phyloP scores from a whole-genome alignment of 1,140 invertebrate species.

The Penaeus indicus region DNA sequence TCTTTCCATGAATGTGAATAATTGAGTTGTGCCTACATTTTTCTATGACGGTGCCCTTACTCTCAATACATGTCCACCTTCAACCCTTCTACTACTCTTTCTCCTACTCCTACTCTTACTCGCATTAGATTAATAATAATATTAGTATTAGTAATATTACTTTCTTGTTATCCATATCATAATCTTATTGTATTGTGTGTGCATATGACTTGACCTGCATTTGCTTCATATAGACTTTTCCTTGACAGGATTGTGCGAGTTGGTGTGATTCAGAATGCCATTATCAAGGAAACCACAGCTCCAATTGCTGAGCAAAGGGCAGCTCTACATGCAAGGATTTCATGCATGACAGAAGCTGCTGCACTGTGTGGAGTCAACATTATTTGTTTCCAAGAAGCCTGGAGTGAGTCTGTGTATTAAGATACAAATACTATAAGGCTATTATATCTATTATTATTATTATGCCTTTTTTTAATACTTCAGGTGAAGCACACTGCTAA shows the following conservation, averaged over 20 bases:
- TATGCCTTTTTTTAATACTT: background rate
- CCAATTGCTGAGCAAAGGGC: slow-evolving; percentile 84
- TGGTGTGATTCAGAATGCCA: slow-evolving; percentile 90
- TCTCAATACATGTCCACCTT: too few relatives aligned
- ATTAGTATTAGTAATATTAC: background rate
- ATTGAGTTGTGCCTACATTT: too few relatives aligned
- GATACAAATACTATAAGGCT: background rate
- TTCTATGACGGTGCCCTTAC: too few relatives aligned
- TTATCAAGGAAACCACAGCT: slow-evolving; percentile 82
- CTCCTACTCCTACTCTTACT: background rate
- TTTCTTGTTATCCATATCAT: background rate
- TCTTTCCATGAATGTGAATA: too few relatives aligned
- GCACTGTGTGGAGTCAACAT: slow-evolving; percentile 87
- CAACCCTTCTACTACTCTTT: background rate
- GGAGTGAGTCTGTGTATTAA: slow-evolving; percentile 77
- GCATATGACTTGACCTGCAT: background rate
- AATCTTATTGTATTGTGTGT: background rate
- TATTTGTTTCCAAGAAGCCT: slow-evolving; percentile 96
- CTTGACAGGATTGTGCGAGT: slow-evolving; percentile 76
- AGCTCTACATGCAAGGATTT: slow-evolving; percentile 84
- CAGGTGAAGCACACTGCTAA: too few relatives aligned
- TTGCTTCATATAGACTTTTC: slow-evolving; percentile 26
- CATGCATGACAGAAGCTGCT: slow-evolving; percentile 83
- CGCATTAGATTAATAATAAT: background rate
- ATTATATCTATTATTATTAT: background rate